phyloP scores from a whole-genome alignment of 2,113 vertebrate species.

The Passer montanus region DNA sequence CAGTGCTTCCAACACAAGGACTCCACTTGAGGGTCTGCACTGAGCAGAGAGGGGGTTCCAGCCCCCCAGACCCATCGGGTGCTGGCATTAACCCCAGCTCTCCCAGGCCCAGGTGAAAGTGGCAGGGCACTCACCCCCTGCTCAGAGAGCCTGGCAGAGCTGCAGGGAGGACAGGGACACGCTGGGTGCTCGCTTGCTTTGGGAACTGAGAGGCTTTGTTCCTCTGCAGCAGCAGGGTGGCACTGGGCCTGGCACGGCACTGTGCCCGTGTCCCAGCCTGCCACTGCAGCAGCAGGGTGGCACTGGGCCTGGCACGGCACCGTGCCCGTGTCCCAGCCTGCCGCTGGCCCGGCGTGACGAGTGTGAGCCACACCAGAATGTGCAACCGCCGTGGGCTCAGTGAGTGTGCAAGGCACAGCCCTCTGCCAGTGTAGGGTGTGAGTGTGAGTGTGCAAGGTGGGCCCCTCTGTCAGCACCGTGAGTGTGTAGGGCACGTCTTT shows the following conservation, averaged over 20 bases:
- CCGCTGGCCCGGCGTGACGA: no score
- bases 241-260: background rate
- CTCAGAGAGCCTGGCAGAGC: rapidly evolving
- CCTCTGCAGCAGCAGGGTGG: background rate
- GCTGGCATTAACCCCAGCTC: background rate
- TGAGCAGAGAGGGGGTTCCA: background rate
- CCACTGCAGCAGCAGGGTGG: background rate
- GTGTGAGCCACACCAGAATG: background rate
- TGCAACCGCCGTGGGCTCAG: background rate
- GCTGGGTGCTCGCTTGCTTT: background rate
- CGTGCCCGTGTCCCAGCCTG: background rate
- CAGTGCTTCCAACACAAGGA: rapidly evolving
- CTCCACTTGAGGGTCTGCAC: background rate
- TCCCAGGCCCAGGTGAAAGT: background rate
- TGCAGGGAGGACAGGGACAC: background rate
- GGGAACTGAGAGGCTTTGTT: background rate
- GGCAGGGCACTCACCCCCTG: no score
- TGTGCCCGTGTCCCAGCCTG: background rate
- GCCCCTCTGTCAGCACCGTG: background rate
- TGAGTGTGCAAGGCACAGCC: background rate
- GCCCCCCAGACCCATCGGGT: background rate
- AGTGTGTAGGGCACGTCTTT: background rate
- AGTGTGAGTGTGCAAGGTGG: background rate
- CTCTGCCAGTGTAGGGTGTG: rapidly evolving
- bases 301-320: background rate